These are phyloP conservation scores for Pluvialis apricaria DNA, from an alignment of 2,113 vertebrate genomes.

Conservation along the genomic window DNA sequence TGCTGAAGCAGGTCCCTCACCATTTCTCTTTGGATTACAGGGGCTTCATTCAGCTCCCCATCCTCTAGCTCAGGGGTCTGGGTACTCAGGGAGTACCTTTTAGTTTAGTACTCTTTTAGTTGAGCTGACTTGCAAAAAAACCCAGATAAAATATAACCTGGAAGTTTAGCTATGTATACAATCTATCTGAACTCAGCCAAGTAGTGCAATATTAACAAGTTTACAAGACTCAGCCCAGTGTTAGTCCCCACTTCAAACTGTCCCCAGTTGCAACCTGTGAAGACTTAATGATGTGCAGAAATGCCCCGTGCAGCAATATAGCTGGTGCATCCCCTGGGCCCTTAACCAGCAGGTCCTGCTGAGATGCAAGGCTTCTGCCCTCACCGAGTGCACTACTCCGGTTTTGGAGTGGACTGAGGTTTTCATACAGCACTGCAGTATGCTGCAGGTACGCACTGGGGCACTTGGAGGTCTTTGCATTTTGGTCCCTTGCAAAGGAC, in stretches of 20 bases:
- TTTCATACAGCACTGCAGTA: neutral
- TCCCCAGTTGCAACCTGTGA: neutral
- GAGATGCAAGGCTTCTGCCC: neutral
- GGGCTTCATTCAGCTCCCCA: too few species aligned
- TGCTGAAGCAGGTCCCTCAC: too few species aligned
- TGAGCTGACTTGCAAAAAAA: neutral
- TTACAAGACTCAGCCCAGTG: neutral
- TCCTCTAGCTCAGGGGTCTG: too few species aligned
- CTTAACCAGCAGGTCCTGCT: fast-evolving
- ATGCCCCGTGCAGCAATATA: fast-evolving
- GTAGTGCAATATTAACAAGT: neutral
- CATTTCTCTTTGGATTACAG: too few species aligned
- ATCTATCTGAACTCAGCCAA: neutral
- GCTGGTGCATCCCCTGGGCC: neutral
- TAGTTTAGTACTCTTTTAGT: too few species aligned
- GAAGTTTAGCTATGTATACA: neutral
- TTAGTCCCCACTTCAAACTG: neutral
- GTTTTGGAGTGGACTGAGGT: neutral
- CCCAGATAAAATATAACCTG: neutral
- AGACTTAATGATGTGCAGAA: neutral
- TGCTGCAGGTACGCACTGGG: fast-evolving
- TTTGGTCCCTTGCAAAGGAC: neutral
- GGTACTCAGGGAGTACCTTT: too few species aligned
- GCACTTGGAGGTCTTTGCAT: fast-evolving
- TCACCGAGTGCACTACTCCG: fast-evolving